Base-by-base conservation (phyloP, 23 tunicate species). In the Ciona savignyi region DNA sequence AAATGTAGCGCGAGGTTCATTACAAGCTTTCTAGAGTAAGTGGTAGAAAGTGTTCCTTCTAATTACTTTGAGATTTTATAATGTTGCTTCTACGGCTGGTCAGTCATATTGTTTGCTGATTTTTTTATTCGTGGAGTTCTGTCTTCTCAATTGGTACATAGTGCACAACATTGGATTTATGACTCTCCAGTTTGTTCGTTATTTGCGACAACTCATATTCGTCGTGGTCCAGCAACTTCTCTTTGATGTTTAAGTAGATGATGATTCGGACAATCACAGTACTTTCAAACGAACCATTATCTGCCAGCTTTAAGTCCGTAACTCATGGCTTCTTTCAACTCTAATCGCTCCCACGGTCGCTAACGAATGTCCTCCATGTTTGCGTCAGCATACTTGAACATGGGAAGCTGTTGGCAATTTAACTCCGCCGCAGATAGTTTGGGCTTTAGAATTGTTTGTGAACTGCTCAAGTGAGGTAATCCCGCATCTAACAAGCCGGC, bases 1-100 rank as follows among this genome's bases (percentile, higher is more conserved):
- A 70, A 76, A 32, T 91, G 97, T 77, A 91, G 97, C 42, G 90
- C 97, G 1, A 76, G 67, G 61, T 91, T 62, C 66, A 91, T 91
- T 83, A 85, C 91, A 1, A 66, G 77, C 71, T 84, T 91, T 32
- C 35, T 91, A 29, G 87, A 91, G 97, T 91, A 60, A 84, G 85
- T 83, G n/a, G n/a, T n/a, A n/a, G n/a, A n/a, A n/a, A n/a, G n/a
- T n/a, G n/a, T n/a, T n/a, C n/a, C n/a, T n/a, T n/a, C n/a, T n/a
- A n/a, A n/a, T n/a, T n/a, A n/a, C n/a, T n/a, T n/a, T n/a, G n/a
- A n/a, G n/a, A n/a, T n/a, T n/a, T n/a, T n/a, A n/a, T n/a, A n/a
- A n/a, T n/a, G n/a, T n/a, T n/a, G n/a, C n/a, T n/a, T n/a, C n/a
- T n/a, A n/a, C n/a, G n/a, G n/a, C n/a, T n/a, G n/a, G n/a, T n/a